These are phyloP conservation scores for Chironomus striatipennis DNA, from an alignment of 1,140 invertebrate species.

Conservation along the genomic window DNA sequence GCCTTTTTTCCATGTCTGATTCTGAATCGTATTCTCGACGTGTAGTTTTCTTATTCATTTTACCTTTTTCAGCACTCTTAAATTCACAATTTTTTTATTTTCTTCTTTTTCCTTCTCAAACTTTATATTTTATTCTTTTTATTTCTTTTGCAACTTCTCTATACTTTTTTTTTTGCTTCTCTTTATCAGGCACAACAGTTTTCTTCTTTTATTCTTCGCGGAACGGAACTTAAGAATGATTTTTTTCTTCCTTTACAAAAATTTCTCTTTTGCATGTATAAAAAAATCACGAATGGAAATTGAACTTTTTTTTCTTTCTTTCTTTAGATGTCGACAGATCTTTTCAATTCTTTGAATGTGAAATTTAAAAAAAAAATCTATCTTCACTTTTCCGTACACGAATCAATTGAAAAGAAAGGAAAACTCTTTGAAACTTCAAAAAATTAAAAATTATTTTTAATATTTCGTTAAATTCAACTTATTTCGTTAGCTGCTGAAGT, in stretches of 20 bases:
- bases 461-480: slow-evolving; percentile 19
- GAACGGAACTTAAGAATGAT: slow-evolving; percentile 18
- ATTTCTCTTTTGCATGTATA: background rate
- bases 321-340: background rate
- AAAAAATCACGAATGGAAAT: background rate
- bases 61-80: slow-evolving; percentile 6
- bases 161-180: background rate
- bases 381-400: background rate
- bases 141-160: background rate
- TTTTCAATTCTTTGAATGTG: background rate
- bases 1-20: background rate
- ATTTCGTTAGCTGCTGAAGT: slow-evolving; percentile 19
- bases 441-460: background rate
- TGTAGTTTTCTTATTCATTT: slow-evolving; percentile 4
- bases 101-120: background rate
- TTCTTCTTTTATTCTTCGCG: slow-evolving; percentile 3
- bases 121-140: background rate
- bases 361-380: background rate
- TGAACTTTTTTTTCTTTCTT: background rate
- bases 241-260: background rate
- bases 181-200: slow-evolving; percentile 17
- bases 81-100: background rate
- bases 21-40: background rate
- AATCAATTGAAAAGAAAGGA: background rate
- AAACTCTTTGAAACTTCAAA: slow-evolving; percentile 4